phyloP scores from a whole-genome alignment of 2,113 vertebrate genomes.

The Rhabdornis inornatus region DNA sequence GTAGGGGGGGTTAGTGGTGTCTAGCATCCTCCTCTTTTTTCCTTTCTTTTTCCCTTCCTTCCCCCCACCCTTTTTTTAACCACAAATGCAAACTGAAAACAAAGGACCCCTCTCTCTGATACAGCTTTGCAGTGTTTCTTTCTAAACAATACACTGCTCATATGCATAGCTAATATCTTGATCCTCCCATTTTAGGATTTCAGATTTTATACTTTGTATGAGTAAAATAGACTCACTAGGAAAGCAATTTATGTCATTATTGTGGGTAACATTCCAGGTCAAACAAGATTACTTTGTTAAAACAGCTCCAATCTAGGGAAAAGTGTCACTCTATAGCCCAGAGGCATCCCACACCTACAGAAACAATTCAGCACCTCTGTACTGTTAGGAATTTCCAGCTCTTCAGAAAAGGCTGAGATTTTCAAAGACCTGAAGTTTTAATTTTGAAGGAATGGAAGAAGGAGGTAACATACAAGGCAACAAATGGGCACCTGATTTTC shows the following conservation, averaged over 20 bases:
- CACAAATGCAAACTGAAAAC: background rate
- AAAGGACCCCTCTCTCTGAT: background rate
- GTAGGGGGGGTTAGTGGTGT: background rate
- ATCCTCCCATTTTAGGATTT: background rate
- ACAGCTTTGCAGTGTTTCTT: background rate
- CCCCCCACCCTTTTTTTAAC: rapidly evolving
- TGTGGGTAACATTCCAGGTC: background rate
- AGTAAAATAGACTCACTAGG: background rate
- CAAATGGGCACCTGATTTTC: background rate
- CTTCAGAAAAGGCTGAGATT: background rate
- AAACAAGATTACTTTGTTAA: background rate
- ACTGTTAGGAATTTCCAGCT: background rate
- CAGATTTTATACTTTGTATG: background rate
- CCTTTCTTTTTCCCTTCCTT: background rate
- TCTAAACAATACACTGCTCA: background rate
- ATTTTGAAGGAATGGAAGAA: background rate
- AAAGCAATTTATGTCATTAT: background rate
- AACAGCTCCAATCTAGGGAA: background rate
- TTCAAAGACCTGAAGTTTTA: background rate
- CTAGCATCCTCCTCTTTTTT: background rate
- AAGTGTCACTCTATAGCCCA: background rate
- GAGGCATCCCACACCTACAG: background rate
- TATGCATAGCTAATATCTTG: background rate
- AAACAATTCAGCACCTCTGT: background rate
- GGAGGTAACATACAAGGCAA: background rate